These are phyloP conservation scores for Cynocephalus volans DNA, from an alignment of 2,113 vertebrate genomes.

Conservation along the genomic window DNA sequence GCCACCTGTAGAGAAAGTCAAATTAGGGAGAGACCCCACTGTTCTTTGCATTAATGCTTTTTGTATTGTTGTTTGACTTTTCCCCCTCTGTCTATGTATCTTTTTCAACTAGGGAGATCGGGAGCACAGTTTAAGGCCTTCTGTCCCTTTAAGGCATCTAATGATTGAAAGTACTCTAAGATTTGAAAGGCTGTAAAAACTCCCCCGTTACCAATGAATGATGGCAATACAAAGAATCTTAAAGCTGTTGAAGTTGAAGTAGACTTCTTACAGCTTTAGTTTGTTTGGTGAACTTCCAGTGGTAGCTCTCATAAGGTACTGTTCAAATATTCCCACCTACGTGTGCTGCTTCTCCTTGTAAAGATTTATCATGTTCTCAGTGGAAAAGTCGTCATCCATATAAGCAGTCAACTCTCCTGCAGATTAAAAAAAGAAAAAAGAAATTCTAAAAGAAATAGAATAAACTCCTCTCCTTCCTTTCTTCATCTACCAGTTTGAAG, in stretches of 20 bases:
- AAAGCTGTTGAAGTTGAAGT: slow-evolving; percentile 83
- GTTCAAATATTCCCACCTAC: slow-evolving; percentile 81
- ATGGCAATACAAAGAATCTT: slow-evolving; percentile 79
- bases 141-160: slow-evolving; percentile 91
- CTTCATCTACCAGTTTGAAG: slow-evolving; percentile 48
- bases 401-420: slow-evolving; percentile 75
- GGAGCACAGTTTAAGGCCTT: slow-evolving; percentile 89
- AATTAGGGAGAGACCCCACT: slow-evolving; percentile 96
- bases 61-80: slow-evolving; percentile 92
- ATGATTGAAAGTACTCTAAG: slow-evolving; percentile 89
- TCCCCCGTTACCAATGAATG: slow-evolving; percentile 86
- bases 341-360: slow-evolving; percentile 63
- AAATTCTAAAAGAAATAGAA: slow-evolving; percentile 77
- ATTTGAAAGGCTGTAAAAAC: slow-evolving; percentile 89
- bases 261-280: slow-evolving; percentile 82
- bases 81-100: slow-evolving; percentile 88
- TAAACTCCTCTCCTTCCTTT: slow-evolving; percentile 17
- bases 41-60: slow-evolving; percentile 94
- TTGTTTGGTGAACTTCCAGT: slow-evolving; percentile 77
- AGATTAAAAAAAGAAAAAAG: slow-evolving; percentile 51
- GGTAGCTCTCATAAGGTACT: slow-evolving; percentile 62
- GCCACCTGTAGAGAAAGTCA: slow-evolving; percentile 98
- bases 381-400: slow-evolving; percentile 62
- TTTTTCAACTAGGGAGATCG: slow-evolving; percentile 88
- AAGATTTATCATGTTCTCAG: slow-evolving; percentile 66